Conservation (phyloP, 2,888 invertebrate species). For the Quadriops clusia region DNA sequence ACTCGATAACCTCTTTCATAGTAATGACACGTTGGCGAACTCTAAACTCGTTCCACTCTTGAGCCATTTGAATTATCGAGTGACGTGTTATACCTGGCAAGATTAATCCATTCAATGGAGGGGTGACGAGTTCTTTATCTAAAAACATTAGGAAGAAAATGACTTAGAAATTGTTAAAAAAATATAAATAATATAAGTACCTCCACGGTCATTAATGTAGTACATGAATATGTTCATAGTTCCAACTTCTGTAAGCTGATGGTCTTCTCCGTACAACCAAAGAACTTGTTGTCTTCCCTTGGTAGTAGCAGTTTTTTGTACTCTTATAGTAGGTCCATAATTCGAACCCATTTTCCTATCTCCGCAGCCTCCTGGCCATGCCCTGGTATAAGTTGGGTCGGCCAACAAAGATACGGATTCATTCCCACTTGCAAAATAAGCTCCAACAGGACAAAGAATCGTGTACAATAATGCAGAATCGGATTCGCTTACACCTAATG, state of each 20-base stretch:
- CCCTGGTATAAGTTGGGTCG: constrained; percentile 75
- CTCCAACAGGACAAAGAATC: constrained; percentile 85
- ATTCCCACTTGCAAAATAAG: constrained; percentile 65
- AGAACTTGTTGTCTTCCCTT: constrained; percentile 86
- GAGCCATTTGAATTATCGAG: constrained; percentile 69
- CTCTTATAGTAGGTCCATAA: constrained; percentile 76
- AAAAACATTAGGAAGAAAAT: constrained; percentile 17
- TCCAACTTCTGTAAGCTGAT: constrained; percentile 92
- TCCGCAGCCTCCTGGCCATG: constrained; percentile 92
- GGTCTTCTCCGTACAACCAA: constrained; percentile 91
- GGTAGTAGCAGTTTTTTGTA: constrained; percentile 63
- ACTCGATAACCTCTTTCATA: constrained; percentile 68
- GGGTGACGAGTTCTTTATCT: constrained; percentile 88
- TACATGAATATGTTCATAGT: constrained; percentile 96
- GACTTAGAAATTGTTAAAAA: constrained; percentile 1
- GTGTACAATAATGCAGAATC: constrained; percentile 84
- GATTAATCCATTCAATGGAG: constrained; percentile 87
- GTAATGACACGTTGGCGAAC: constrained; percentile 71
- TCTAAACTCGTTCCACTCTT: constrained; percentile 77
- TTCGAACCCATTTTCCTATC: constrained; percentile 92
- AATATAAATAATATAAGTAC: constrained; percentile 39
- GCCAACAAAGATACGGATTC: constrained; percentile 72
- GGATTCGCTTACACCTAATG: constrained; percentile 80
- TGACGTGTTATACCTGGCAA: constrained; percentile 89
- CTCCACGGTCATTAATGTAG: constrained; percentile 79